Evolutionary conservation across 2,888 invertebrate species (phyloP).

Genomic region (Diachrysia chrysitis): DNA sequence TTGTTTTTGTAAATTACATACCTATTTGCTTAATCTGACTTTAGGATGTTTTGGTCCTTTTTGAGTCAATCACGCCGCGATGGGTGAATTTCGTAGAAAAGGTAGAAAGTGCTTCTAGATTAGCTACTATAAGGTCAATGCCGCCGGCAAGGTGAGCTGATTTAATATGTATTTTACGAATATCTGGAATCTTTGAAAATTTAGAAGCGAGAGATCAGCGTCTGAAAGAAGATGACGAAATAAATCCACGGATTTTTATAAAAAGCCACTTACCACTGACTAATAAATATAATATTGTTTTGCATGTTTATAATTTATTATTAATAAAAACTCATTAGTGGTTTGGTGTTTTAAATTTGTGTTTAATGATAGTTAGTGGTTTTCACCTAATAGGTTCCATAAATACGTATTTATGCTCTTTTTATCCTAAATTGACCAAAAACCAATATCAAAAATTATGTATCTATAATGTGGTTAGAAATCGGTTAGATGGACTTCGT

Average conservation of each 20-base stretch:
- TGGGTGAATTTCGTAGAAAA: background rate
- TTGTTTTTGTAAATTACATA: background rate
- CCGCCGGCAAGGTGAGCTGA: background rate
- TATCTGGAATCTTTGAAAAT: background rate
- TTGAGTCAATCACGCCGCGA: background rate
- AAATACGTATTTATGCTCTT: background rate
- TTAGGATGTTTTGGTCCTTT: background rate
- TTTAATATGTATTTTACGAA: background rate
- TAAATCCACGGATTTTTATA: background rate
- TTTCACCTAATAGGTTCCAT: background rate
- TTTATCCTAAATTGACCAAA: background rate
- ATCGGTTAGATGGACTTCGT: background rate
- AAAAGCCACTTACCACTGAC: background rate
- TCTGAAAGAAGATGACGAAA: no score
- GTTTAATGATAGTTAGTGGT: background rate
- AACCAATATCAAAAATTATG: background rate
- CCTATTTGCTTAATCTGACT: background rate
- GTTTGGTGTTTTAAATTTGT: background rate
- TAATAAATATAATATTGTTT: background rate
- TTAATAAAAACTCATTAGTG: background rate
- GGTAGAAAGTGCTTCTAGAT: background rate
- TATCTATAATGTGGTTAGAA: background rate
- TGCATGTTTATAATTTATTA: background rate
- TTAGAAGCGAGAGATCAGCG: no score
- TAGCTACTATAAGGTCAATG: background rate